Evolutionary conservation across 2,113 vertebrate species (phyloP), one percentile per base, ranked within the genome.

Genomic region (Poeciliopsis retropinna): DNA sequence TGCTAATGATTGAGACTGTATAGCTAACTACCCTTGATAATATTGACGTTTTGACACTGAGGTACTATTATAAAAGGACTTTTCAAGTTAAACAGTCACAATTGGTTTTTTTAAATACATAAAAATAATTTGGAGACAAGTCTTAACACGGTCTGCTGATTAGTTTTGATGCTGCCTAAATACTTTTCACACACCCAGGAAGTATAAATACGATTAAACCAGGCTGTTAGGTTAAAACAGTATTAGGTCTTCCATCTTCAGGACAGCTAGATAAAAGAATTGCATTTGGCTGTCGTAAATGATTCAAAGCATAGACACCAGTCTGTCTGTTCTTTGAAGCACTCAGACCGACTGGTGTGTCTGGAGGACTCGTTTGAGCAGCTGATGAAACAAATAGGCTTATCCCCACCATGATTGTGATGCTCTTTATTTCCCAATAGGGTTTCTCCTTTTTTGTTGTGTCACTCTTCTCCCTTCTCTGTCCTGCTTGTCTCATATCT

Each of bases 381-480:
- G n/a, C n/a, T 64, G 75, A 85, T 83, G 73, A 81, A 82, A 82
- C 51, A 72, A 77, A 85, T 81, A 37, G 28, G 34, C 76, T 78
- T 67, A 73, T 80, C 64, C 64, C 47, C 47, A 85, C 60, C 41
- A 37, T 30, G 67, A 72, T 73, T 60, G 44, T 68, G 82, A 80
- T 84, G 61, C 22, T 54, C 70, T 63, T 22, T 19, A 64, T 68
- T 72, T 75, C 71, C 70, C 80, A n/a, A 25, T 22, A 54, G 78
- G 64, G 7, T 73, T 83, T 54, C 44, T 28, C 30, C 65, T 15
- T 62, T 83, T 64, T 31, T 44, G 77, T 19, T 77, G 78, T 76
- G 67, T 61, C 71, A 54, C 39, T 72, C 17, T 1, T 64, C 70
- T 47, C 64, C 41, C 67, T 68, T 79, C 64, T 78, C 2, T n/a